Evolutionary conservation across 1,140 invertebrate species (phyloP).

Genomic region (Pogonomyrmex barbatus): DNA sequence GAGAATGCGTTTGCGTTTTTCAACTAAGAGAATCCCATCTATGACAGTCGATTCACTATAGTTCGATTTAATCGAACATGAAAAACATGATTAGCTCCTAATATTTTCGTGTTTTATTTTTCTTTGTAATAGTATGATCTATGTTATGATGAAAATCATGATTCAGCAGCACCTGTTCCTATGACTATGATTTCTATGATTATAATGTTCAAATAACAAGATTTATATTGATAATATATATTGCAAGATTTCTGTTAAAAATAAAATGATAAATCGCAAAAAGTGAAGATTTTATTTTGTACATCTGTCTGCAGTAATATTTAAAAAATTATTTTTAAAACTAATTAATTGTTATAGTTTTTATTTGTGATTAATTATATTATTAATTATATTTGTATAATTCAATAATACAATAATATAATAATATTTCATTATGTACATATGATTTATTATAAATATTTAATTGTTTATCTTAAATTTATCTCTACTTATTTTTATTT

Average conservation of each 20-base stretch:
- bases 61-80: slow-evolving; percentile 37
- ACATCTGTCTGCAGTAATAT: slow-evolving; percentile 76
- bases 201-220: slow-evolving; percentile 11
- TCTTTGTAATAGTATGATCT: slow-evolving; percentile 27
- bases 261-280: slow-evolving; percentile 45
- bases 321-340: slow-evolving; percentile 45
- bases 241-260: slow-evolving; percentile 66
- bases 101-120: slow-evolving; percentile 3
- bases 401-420: not conserved
- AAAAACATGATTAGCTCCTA: slow-evolving; percentile 50
- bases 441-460: not conserved
- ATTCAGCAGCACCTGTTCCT: slow-evolving; percentile 60
- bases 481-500: not conserved
- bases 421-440: not conserved
- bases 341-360: slow-evolving; percentile 10
- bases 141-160: slow-evolving; percentile 39
- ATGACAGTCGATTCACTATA: not conserved
- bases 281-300: slow-evolving; percentile 74
- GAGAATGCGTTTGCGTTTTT: slow-evolving; percentile 34
- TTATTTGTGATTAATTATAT: not conserved
- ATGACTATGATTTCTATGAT: slow-evolving; percentile 59
- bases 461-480: not conserved
- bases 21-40: not conserved
- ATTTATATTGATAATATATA: slow-evolving; percentile 77
- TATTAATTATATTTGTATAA: not conserved